A percentile compares a stretch with the other conserved stretches of the same genome.
Evolutionary conservation across 2,797 vertebrate species (phyloP).

Genomic region (Paedocypris micromegethes): DNA sequence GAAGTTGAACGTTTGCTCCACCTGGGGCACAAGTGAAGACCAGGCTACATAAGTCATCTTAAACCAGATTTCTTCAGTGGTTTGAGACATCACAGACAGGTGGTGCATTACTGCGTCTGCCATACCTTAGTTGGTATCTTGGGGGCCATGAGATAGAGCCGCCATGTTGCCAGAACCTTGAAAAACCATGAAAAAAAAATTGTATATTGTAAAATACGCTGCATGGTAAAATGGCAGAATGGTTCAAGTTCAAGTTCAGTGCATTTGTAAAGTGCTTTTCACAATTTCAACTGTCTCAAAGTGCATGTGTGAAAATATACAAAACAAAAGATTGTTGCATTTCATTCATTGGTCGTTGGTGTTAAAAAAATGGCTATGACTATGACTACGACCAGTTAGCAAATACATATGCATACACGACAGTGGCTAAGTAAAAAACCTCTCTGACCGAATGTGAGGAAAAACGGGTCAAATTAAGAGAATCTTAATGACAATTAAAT

Average conservation of each 20-base stretch:
- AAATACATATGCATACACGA: not conserved
- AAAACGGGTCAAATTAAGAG: not conserved
- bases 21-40: constrained; percentile 55
- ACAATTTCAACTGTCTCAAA: too few relatives aligned
- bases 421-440: not conserved
- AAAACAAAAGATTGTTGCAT: too few relatives aligned
- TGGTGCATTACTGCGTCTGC: constrained; percentile 2
- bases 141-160: constrained; percentile 82
- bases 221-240: constrained; percentile 19
- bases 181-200: constrained; percentile 15
- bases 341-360: too few relatives aligned
- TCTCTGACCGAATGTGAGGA: not conserved
- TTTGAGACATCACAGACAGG: constrained; percentile 13
- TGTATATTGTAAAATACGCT: constrained; percentile 50
- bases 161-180: constrained; percentile 84
- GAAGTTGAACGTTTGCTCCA: constrained; percentile 86
- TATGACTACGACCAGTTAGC: too few relatives aligned
- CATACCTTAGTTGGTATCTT: constrained; percentile 85
- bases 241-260: constrained; percentile 9
- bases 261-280: too few relatives aligned
- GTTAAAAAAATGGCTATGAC: too few relatives aligned
- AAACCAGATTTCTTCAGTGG: constrained; percentile 25
- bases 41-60: not conserved
- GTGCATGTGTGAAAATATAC: too few relatives aligned
- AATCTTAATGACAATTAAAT: not conserved